Evolutionary conservation across 2,113 vertebrate species (phyloP).

Genomic region (Nettapus auritus): DNA sequence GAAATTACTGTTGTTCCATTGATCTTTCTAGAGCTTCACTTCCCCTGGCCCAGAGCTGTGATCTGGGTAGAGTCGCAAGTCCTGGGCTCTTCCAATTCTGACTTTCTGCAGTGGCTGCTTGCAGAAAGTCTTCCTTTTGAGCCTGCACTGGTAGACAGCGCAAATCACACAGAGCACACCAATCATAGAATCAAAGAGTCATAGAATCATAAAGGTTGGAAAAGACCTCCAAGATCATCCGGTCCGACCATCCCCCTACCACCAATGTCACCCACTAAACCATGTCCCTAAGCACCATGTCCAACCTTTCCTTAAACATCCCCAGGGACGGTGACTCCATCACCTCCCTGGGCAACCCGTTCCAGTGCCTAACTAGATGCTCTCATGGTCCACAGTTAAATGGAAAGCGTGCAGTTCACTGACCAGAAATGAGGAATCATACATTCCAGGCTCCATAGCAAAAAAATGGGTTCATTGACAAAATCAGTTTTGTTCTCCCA

Average conservation of each 20-base stretch:
- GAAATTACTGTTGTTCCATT: neutral
- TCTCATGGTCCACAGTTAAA: neutral
- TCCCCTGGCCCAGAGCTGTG: neutral
- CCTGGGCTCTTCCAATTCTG: neutral
- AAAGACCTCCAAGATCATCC: too few species aligned
- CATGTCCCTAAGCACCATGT: too few species aligned
- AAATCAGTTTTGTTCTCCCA: fast-evolving
- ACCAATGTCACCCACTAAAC: too few species aligned
- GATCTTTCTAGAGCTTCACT: neutral
- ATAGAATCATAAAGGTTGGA: too few species aligned
- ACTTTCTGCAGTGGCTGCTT: neutral
- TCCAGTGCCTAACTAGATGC: too few species aligned
- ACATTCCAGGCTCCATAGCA: neutral
- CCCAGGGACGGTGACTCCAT: too few species aligned
- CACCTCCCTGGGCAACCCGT: too few species aligned
- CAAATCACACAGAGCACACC: fast-evolving
- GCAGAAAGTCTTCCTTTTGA: neutral
- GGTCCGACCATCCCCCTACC: too few species aligned
- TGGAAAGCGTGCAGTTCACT: neutral
- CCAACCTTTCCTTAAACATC: too few species aligned
- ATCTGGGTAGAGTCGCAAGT: neutral
- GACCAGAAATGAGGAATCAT: neutral
- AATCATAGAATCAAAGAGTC: too few species aligned
- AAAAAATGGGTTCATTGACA: neutral
- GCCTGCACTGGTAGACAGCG: neutral